Evolutionary conservation across 2,888 invertebrate species (phyloP).

Genomic region (Hymenopus coronatus): DNA sequence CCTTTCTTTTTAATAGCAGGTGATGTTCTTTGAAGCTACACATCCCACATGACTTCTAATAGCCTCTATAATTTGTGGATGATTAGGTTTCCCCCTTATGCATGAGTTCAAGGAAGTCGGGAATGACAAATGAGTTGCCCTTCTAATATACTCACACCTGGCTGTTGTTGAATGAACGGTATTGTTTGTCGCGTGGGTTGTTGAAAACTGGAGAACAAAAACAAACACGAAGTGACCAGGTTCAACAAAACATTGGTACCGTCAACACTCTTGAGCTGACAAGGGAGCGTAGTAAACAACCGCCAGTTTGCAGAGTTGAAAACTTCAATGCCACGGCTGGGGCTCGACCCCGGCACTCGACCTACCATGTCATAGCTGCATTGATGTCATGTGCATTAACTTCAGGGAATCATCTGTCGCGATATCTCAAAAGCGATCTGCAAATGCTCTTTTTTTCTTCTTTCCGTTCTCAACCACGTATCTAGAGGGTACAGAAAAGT

Average conservation of each 20-base stretch:
- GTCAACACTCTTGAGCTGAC: not conserved
- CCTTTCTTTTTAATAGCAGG: not conserved
- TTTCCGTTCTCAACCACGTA: too few species aligned
- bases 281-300: not conserved
- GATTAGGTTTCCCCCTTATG: slow-evolving; percentile 1
- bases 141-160: not conserved
- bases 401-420: too few species aligned
- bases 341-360: too few species aligned
- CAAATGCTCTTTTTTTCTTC: too few species aligned
- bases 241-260: not conserved
- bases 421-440: too few species aligned
- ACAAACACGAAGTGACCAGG: not conserved
- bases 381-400: too few species aligned
- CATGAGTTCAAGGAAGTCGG: slow-evolving; percentile 6
- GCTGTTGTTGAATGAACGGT: not conserved
- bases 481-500: too few species aligned
- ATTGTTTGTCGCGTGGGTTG: not conserved
- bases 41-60: not conserved
- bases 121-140: slow-evolving; percentile 7
- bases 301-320: too few species aligned
- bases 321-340: too few species aligned
- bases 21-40: not conserved
- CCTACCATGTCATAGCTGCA: too few species aligned
- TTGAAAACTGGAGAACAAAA: not conserved
- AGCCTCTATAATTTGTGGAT: not conserved